Conservation (phyloP, 1,140 invertebrate genomes). For the Fopius arisanus region DNA sequence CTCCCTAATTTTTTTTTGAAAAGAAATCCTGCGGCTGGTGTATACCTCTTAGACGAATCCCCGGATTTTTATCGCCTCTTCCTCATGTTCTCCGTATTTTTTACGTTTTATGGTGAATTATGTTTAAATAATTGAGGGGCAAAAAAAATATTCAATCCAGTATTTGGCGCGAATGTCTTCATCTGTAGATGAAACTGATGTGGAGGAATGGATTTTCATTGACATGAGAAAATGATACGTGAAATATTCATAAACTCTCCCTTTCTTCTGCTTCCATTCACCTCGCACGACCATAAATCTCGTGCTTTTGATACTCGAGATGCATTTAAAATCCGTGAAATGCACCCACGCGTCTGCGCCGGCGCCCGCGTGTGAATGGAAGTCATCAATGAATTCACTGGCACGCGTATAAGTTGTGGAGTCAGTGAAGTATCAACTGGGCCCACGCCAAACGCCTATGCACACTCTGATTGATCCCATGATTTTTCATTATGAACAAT, state of each 20-base stretch:
- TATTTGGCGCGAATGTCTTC: too few relatives aligned
- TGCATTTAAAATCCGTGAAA: slow-evolving; percentile 34
- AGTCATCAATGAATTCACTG: slow-evolving; percentile 35
- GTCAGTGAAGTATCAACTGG: not conserved
- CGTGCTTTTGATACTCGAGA: not conserved
- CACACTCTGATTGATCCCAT: not conserved
- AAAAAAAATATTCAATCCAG: too few relatives aligned
- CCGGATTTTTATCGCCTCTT: too few relatives aligned
- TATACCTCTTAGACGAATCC: too few relatives aligned
- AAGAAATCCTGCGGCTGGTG: too few relatives aligned
- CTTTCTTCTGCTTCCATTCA: not conserved
- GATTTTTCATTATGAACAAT: not conserved
- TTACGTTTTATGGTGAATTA: too few relatives aligned
- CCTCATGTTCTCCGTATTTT: too few relatives aligned
- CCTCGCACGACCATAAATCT: not conserved
- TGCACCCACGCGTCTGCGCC: slow-evolving; percentile 29
- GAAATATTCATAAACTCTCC: not conserved
- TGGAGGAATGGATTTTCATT: not conserved
- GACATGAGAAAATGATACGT: not conserved
- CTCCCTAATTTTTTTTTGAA: too few relatives aligned
- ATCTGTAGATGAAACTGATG: not conserved
- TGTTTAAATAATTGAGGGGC: too few relatives aligned
- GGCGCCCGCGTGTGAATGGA: slow-evolving; percentile 40
- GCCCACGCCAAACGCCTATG: not conserved
- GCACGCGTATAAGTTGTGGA: slow-evolving; percentile 1